Evolutionary conservation across 2,797 vertebrate genomes (phyloP).

Genomic region (Aldrovandia affinis): DNA sequence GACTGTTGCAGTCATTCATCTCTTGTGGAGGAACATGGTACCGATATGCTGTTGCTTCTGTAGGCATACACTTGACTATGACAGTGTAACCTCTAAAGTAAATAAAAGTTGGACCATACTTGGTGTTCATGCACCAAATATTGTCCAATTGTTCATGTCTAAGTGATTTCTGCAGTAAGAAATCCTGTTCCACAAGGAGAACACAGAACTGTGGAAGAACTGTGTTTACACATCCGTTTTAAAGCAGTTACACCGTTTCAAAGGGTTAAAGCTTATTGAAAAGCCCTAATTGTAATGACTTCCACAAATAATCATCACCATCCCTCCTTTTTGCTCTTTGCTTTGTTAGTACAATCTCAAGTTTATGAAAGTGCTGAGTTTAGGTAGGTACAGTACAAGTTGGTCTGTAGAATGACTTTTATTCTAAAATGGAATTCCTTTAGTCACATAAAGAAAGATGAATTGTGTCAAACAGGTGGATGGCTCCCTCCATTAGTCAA

Average conservation of each 20-base stretch:
- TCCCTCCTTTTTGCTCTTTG: not conserved
- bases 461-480: not conserved
- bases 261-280: not conserved
- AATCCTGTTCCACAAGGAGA: not conserved
- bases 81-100: not conserved
- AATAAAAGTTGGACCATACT: not conserved
- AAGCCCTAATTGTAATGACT: constrained; percentile 10
- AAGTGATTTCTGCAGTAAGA: too few species aligned
- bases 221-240: not conserved
- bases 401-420: not conserved
- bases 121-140: too few species aligned
- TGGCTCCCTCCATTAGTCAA: not conserved
- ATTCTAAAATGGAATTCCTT: not conserved
- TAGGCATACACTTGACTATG: not conserved
- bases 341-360: not conserved
- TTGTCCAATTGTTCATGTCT: too few species aligned
- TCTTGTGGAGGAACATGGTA: not conserved
- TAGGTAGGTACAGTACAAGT: not conserved
- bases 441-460: not conserved
- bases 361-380: too few species aligned
- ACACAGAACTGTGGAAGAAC: not conserved
- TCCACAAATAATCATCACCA: not conserved
- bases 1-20: not conserved
- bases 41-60: not conserved
- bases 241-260: not conserved